Percentiles rank a stretch among this genome's conserved stretches.
Conservation (phyloP, 2,888 invertebrate genomes). For the Melangyna quadrimaculata region DNA sequence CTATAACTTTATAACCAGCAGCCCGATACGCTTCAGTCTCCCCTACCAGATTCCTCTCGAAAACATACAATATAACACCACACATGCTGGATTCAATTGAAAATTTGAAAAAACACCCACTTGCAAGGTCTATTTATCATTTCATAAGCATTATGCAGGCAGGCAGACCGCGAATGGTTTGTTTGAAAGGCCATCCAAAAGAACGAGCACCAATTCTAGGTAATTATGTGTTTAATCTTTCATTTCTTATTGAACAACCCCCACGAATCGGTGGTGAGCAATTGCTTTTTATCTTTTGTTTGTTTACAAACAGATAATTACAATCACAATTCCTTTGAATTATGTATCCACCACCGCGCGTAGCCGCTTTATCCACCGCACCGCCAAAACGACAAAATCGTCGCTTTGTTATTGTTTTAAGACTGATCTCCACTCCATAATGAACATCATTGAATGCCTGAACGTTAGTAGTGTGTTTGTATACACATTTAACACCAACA, state of each 20-base stretch:
- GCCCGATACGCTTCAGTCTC: background rate
- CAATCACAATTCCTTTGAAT: slow-evolving; percentile 72
- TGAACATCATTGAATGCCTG: slow-evolving; percentile 28
- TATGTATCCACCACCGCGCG: slow-evolving; percentile 41
- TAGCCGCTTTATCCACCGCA: slow-evolving; percentile 42
- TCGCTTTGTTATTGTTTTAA: slow-evolving; percentile 67
- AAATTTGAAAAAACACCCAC: slow-evolving; percentile 54
- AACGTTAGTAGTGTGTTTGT: slow-evolving; percentile 35
- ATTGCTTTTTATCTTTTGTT: slow-evolving; percentile 72
- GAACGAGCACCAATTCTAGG: slow-evolving; percentile 70
- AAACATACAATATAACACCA: background rate
- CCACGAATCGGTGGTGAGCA: slow-evolving; percentile 55
- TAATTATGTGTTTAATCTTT: slow-evolving; percentile 72
- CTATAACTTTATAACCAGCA: too few species aligned
- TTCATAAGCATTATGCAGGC: slow-evolving; percentile 43
- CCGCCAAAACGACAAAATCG: slow-evolving; percentile 20
- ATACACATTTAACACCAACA: slow-evolving; percentile 33
- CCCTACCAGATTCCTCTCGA: background rate
- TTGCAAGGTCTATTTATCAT: slow-evolving; percentile 69
- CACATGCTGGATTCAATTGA: slow-evolving; percentile 39
- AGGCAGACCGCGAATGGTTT: slow-evolving; percentile 56
- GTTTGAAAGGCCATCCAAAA: slow-evolving; percentile 70
- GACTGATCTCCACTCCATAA: slow-evolving; percentile 34
- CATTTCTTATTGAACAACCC: slow-evolving; percentile 71
- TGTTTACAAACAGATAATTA: slow-evolving; percentile 72